These are phyloP conservation scores for Pachycephus smyrnensis DNA, from an alignment of 2,888 invertebrate species.

Conservation along the genomic window DNA sequence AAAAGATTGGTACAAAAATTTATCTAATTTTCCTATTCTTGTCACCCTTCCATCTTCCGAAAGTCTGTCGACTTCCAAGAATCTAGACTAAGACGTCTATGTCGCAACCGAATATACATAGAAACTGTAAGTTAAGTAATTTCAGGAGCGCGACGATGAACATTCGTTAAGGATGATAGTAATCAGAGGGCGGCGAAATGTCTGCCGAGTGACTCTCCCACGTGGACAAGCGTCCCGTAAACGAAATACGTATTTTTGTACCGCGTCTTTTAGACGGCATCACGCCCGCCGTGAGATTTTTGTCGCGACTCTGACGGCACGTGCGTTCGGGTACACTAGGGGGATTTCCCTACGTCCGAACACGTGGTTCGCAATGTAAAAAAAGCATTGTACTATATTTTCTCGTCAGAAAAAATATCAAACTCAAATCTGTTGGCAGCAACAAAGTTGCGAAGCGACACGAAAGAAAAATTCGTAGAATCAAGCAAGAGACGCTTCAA, in stretches of 20 bases:
- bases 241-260: conserved; percentile 1
- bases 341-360: not conserved
- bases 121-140: not conserved
- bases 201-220: not conserved
- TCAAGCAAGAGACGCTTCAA: not conserved
- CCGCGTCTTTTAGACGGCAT: conserved; percentile 3
- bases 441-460: not conserved
- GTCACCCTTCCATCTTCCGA: not conserved
- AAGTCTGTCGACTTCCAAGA: not conserved
- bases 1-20: not conserved
- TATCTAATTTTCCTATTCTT: not conserved
- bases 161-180: not conserved
- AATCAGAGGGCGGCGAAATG: not conserved
- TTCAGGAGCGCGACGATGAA: too few relatives aligned
- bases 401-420: not conserved
- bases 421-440: not conserved
- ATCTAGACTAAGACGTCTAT: not conserved
- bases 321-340: not conserved
- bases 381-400: not conserved
- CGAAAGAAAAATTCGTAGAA: not conserved
- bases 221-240: not conserved
- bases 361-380: not conserved
- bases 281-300: not conserved
- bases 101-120: not conserved
- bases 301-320: not conserved